phyloP scores from a whole-genome alignment of 1,140 invertebrate genomes.

The Brachionus koreanus region DNA sequence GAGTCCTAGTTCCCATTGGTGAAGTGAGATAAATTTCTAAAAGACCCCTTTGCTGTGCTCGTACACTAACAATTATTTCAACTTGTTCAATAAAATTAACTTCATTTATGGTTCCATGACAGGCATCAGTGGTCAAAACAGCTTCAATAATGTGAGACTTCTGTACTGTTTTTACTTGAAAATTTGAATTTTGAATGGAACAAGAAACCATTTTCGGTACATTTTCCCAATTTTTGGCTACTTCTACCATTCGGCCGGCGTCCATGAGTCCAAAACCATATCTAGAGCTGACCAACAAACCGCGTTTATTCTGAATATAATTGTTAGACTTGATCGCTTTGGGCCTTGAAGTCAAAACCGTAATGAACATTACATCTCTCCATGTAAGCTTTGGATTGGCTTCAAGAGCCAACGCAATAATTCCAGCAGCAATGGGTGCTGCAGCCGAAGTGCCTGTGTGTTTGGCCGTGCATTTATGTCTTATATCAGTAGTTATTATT shows the following conservation, averaged over 20 bases:
- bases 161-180: background rate
- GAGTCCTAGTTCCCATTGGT: background rate
- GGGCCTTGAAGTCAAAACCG: slow-evolving; percentile 79
- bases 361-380: slow-evolving; percentile 92
- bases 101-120: background rate
- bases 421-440: slow-evolving; percentile 93
- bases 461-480: slow-evolving; percentile 65
- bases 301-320: slow-evolving; percentile 57
- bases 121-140: slow-evolving; percentile 23
- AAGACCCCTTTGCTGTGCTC: background rate
- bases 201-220: slow-evolving; percentile 63
- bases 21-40: slow-evolving; percentile 37
- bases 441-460: slow-evolving; percentile 83
- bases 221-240: slow-evolving; percentile 76
- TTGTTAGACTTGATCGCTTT: slow-evolving; percentile 59
- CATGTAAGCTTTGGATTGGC: slow-evolving; percentile 85
- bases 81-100: slow-evolving; percentile 45
- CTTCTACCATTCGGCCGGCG: slow-evolving; percentile 82
- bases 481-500: slow-evolving; percentile 72
- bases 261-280: slow-evolving; percentile 92
- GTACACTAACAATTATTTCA: slow-evolving; percentile 26
- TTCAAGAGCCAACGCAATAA: slow-evolving; percentile 86
- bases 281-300: slow-evolving; percentile 72
- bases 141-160: background rate
- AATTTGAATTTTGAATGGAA: slow-evolving; percentile 20